phyloP scores from a whole-genome alignment of 2,113 vertebrate species.

The Myrmecobius fasciatus region DNA sequence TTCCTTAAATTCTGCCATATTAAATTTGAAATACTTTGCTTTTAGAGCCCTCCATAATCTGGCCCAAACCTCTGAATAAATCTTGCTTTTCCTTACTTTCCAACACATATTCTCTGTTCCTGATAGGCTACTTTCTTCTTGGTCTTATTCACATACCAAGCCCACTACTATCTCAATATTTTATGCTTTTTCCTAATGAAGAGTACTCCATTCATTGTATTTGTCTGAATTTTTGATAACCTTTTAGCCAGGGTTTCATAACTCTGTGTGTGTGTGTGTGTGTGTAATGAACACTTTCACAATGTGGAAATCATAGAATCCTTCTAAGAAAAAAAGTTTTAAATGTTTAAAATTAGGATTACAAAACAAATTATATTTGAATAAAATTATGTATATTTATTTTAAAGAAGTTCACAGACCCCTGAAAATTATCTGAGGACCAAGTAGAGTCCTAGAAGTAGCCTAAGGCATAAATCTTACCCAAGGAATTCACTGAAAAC shows the following conservation, averaged over 20 bases:
- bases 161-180: neutral
- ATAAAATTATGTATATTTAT: neutral
- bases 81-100: neutral
- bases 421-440: neutral
- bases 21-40: neutral
- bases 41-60: neutral
- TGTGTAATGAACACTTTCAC: neutral
- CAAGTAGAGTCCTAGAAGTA: neutral
- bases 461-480: neutral
- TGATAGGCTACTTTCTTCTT: neutral
- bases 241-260: neutral
- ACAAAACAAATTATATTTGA: neutral
- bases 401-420: neutral
- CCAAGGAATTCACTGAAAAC: neutral
- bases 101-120: neutral
- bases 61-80: neutral
- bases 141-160: neutral
- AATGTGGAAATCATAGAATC: neutral
- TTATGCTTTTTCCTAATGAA: neutral
- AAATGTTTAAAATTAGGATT: neutral
- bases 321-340: neutral
- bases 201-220: neutral
- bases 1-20: neutral
- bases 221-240: neutral
- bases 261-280: neutral